Evolutionary conservation across 2,113 vertebrate genomes (phyloP), one percentile per base, ranked within the genome.

Genomic region (Notiomystis cincta): DNA sequence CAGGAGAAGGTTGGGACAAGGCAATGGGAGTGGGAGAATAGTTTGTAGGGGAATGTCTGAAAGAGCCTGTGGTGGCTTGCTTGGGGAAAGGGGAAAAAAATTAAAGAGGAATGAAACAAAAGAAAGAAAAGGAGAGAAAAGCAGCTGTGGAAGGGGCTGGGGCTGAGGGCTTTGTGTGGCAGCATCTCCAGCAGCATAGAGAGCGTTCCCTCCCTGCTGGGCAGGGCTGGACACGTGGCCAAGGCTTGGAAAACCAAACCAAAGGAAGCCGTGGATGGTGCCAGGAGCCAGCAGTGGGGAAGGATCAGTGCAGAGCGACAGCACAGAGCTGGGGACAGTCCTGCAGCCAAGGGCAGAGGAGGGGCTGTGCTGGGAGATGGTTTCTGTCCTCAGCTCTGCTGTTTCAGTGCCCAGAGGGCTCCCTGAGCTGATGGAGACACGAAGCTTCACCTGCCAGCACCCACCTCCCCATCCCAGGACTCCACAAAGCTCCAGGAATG

Each of bases 11-110:
- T 0, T 61, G 85, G 87, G 87, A 89, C 47, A 94, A 91, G 75
- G 67, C 66, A 58, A 35, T 1, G n/a, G 57, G 84, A 83, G 50
- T 4, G 66, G 86, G 70, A 79, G 70, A 90, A 88, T 3, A 22
- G 72, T 76, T 53, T 48, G 44, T 2, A 3, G 81, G 67, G 50
- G 91, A 83, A 89, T 28, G 72, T 62, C 37, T 90, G 75, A 18
- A 84, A 70, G 42, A 84, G 92, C 92, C 69, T 92, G 84, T 60
- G 85, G 73, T 27, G 77, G 84, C 89, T 97, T 95, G 95, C 54
- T 81, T 45, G 35, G 61, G 64, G 33, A 67, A 51, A 69, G 1
- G 6, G 2, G 1, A 23, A 24, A 30, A 19, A 37, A 37, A 31
- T 13, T 18, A 25, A 38, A 38, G 4, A 70, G 17, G 23, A 85